Base-by-base conservation (phyloP, 2,888 invertebrate species). In the Drosophila histrio region DNA sequence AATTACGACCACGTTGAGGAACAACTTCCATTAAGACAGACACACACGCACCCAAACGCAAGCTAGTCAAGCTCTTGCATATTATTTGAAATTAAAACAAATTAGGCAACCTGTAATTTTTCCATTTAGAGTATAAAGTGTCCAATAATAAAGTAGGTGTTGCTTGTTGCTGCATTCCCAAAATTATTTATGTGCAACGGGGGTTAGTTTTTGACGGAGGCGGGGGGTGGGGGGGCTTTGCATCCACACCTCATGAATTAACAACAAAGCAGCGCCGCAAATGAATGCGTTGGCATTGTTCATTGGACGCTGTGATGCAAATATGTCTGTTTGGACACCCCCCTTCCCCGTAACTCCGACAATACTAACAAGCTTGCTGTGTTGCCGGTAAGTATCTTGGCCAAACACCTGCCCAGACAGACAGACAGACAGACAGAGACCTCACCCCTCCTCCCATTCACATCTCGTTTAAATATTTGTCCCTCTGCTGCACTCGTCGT, bases 91-190 rank as follows among this genome's bases (percentile, higher is more conserved):
- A 86, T 86, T 86, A 84, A 88, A 84, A 83, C 87, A 87, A 89
- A 89, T 86, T 88, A 89, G 89, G 72, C 76, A 86, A 88, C 87
- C 84, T 88, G 79, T 84, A 89, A 88, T 88, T 89, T 85, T 84
- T 73, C 66, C 75, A 86, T 89, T 89, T 87, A 85, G 79, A 76
- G 72, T 72, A 79, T 80, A 77, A 84, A 81, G 83, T 78, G 80
- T 84, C 81, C 88, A 72, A 86, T 84, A 88, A 84, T 80, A 71
- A 89, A 88, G 88, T 88, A 85, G 88, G 89, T 88, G 88, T 88
- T 80, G 75, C 68, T 66, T 59, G 54, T 53, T 67, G 67, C 49
- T 44, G 32, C 53, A 30, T 46, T 58, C 41, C 54, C 72, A 77
- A 69, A 26, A 67, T 77, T 78, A 81, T 87, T 83, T 76, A 88